These are phyloP conservation scores for Phrynocephalus vlangalii DNA, from an alignment of 2,797 vertebrate species.

Conservation along the genomic window DNA sequence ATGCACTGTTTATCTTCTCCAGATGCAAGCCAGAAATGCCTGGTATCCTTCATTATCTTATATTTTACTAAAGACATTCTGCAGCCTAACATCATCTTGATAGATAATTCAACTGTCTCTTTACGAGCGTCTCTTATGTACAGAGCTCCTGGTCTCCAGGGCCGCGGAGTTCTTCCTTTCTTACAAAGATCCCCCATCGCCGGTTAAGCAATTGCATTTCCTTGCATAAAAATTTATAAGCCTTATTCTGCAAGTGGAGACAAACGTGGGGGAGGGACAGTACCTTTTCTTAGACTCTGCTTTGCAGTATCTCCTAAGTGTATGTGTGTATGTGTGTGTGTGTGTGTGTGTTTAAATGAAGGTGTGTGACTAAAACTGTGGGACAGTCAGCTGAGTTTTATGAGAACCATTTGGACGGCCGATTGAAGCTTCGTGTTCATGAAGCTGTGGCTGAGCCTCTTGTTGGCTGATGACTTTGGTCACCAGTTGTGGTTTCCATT, in stretches of 20 bases:
- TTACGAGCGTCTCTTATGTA: neutral
- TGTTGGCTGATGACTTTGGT: no score
- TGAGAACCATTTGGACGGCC: neutral
- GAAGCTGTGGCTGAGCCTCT: neutral
- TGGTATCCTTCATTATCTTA: neutral
- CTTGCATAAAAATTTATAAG: neutral
- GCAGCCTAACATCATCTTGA: neutral
- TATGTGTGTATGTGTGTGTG: no score
- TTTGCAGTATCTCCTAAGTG: neutral
- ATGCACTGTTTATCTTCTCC: slow-evolving; percentile 7
- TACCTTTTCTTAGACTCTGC: neutral
- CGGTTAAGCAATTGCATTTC: neutral
- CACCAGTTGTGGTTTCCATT: neutral
- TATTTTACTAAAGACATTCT: neutral
- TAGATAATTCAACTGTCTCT: neutral
- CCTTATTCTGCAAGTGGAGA: neutral
- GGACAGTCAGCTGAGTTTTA: neutral
- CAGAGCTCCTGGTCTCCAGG: neutral
- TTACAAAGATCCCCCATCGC: neutral
- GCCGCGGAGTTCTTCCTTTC: neutral
- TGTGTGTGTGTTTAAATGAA: neutral
- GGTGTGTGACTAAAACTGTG: no score
- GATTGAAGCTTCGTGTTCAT: neutral
- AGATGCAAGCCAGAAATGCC: slow-evolving; percentile 37
- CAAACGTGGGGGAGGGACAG: neutral